Evolutionary conservation across 2,888 invertebrate species (phyloP).

Genomic region (Cordilura impudica): DNA sequence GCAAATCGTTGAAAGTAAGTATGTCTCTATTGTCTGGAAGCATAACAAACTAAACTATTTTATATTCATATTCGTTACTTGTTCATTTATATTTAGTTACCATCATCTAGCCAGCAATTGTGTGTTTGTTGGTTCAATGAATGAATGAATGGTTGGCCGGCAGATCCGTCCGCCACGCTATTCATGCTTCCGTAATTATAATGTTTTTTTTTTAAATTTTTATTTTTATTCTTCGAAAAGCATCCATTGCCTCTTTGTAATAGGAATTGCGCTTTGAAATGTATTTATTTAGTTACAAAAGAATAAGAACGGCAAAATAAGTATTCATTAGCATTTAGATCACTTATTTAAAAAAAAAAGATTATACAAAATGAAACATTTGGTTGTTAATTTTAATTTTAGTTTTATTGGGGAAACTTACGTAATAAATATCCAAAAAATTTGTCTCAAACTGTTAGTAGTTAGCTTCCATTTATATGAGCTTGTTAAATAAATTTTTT

Average conservation of each 20-base stretch:
- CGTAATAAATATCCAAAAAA: too few relatives aligned
- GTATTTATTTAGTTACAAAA: background rate
- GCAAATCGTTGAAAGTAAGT: constrained; percentile 46
- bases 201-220: constrained; percentile 42
- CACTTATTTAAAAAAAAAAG: background rate
- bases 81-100: constrained; percentile 32
- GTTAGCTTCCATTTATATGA: background rate
- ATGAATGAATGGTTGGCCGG: constrained; percentile 17
- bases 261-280: background rate
- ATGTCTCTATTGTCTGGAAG: constrained; percentile 42
- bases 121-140: constrained; percentile 18
- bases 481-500: background rate
- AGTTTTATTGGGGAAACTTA: too few relatives aligned
- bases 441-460: too few relatives aligned
- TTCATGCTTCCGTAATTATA: constrained; percentile 46
- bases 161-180: constrained; percentile 20
- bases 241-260: constrained; percentile 40
- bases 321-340: constrained; percentile 8
- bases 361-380: too few relatives aligned
- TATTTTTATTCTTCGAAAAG: constrained; percentile 14
- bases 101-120: constrained; percentile 45
- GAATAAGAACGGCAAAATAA: background rate
- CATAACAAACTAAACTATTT: background rate
- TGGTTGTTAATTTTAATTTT: too few relatives aligned
- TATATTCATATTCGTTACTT: background rate